These are phyloP conservation scores for Cantharis nigra DNA, from an alignment of 2,888 invertebrate species.

Conservation along the genomic window DNA sequence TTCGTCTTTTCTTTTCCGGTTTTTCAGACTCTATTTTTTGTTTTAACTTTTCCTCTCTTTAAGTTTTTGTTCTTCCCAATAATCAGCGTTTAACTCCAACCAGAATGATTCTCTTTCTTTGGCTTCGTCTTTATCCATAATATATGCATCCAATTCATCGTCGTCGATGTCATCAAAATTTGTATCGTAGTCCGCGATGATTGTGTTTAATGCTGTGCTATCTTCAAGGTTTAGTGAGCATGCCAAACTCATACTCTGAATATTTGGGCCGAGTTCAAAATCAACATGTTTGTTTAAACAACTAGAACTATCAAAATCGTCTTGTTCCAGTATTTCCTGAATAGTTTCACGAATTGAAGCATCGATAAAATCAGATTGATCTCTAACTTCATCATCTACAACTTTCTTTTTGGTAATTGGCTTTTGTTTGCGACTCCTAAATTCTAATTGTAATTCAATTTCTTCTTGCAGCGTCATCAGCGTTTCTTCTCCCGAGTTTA, in stretches of 20 bases:
- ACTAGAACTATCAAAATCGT: conserved; percentile 45
- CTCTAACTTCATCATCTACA: conserved; percentile 8
- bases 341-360: conserved; percentile 57
- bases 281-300: background rate
- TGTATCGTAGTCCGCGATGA: conserved; percentile 58
- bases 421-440: conserved; percentile 57
- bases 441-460: conserved; percentile 83
- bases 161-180: conserved; percentile 82
- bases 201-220: conserved; percentile 39
- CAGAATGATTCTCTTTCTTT: conserved; percentile 82
- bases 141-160: conserved; percentile 85
- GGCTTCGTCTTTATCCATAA: conserved; percentile 81
- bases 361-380: conserved; percentile 50
- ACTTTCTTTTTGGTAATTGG: background rate
- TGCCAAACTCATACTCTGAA: conserved; percentile 77
- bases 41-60: conserved; percentile 80
- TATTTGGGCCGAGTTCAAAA: conserved; percentile 63
- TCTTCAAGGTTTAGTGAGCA: conserved; percentile 58
- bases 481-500: conserved; percentile 59
- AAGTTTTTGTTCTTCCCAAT: conserved; percentile 81
- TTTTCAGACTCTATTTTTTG: conserved; percentile 87
- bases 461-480: conserved; percentile 79
- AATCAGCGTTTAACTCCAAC: conserved; percentile 86
- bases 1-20: conserved; percentile 77
- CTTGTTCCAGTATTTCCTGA: conserved; percentile 51